Evolutionary conservation across 1,140 invertebrate genomes (phyloP), one percentile per base, ranked within the genome.

Genomic region (Magallana gigas): DNA sequence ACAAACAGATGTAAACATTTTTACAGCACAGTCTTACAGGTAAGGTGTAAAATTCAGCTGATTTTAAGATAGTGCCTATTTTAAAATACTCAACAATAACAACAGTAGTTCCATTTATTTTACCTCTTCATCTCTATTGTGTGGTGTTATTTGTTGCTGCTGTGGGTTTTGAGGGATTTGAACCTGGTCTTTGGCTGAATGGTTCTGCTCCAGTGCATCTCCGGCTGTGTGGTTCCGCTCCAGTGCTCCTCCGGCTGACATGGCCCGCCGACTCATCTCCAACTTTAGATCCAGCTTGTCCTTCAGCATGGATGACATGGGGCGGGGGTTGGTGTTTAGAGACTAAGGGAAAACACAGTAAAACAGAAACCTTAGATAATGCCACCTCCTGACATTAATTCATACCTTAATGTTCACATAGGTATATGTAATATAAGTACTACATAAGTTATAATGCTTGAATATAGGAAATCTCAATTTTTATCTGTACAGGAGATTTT

Each of bases 271-370:
- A 68, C 84, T 90, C 14, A 92, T 87, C 68, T 92, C 91, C 56
- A 93, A 87, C 29, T 91, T 92, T 18, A 93, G 83, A 57, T 93
- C 91, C 62, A 93, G 76, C 76, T 92, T 92, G 83, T 93, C 92
- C 23, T 92, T 92, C 14, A 92, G 88, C 59, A 92, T 76, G 29
- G 92, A 92, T 29, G 92, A 92, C 90, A 93, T 91, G 0, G 92
- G 92, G 58, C 92, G 87, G 14, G 90, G 92, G 2, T 76, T 83
- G 8, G 48, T 83, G 57, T 83, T 57, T 8, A 57, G 9, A 29
- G 81, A 83, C 81, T 83, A 48, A 23, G 12, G 16, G 8, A 8
- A 57, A n/a, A 83, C 18, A 64, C 62, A 64, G 62, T 48, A 48
- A 48, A 48, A 5, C 5, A 48, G 36, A 48, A 48, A 48, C 5